Evolutionary conservation across 2,113 vertebrate species (phyloP).

Genomic region (Centrocercus urophasianus): DNA sequence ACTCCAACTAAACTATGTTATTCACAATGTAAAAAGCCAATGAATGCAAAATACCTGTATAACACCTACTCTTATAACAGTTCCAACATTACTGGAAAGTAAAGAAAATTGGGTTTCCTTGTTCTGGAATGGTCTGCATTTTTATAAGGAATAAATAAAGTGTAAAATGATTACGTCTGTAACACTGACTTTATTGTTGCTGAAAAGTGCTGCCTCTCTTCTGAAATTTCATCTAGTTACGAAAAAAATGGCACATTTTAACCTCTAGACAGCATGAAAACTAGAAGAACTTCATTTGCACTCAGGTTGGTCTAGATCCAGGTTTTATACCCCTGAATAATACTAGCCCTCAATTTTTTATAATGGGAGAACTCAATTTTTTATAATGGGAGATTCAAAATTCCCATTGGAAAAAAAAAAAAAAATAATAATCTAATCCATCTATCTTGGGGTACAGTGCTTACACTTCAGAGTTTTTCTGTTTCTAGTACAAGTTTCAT

Average conservation of each 20-base stretch:
- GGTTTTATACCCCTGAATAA: background rate
- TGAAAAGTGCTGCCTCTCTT: background rate
- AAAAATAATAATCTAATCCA: background rate
- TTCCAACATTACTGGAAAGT: background rate
- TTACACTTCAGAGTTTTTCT: background rate
- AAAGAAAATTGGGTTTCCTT: background rate
- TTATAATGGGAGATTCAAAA: background rate
- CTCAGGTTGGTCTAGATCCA: background rate
- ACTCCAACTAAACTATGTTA: background rate
- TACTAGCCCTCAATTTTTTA: background rate
- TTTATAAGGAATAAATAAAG: background rate
- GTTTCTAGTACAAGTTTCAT: background rate
- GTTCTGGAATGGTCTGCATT: background rate
- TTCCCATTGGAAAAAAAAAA: background rate
- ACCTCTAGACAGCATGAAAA: background rate
- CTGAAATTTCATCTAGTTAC: constrained; percentile 11
- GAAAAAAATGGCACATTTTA: background rate
- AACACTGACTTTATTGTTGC: background rate
- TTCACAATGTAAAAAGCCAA: background rate
- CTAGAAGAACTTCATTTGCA: constrained; percentile 11
- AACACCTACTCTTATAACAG: background rate
- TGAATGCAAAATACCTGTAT: background rate
- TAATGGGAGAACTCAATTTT: background rate
- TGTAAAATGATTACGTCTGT: background rate
- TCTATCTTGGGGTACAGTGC: background rate